Evolutionary conservation across 2,888 invertebrate genomes (phyloP), one percentile per base, ranked within the genome.

Genomic region (Mythimna pallens): DNA sequence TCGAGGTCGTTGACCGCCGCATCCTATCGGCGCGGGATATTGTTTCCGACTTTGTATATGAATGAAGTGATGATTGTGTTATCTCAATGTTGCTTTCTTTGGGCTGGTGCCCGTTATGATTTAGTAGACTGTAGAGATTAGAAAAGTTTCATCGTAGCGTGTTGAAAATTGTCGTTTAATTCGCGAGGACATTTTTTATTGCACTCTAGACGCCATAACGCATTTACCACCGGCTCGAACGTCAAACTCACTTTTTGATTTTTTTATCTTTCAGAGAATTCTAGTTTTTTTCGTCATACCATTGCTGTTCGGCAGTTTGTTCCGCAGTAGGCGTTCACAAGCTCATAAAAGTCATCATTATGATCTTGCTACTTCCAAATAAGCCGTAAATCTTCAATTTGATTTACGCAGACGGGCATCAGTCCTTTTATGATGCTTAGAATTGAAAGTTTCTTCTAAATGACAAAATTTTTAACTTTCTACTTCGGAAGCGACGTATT

Each of bases 1-100:
- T 67, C 75, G 78, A 75, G 86, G 86, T 82, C 79, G 75, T 66
- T 87, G 85, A 87, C 86, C 86, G 78, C n/a, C 71, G 66, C 75
- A 84, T 86, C 86, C 86, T 86, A 86, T 80, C 68, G 63, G 74
- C 58, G 73, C 80, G 83, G 83, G 77, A 83, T 81, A 84, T 81
- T 82, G 81, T 84, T 86, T 86, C 86, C 82, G 84, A 81, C 78
- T 76, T 76, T 30, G 25, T 71, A 68, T 80, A 73, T 75, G 66
- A 81, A 76, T 78, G 71, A 73, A 65, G 72, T 65, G 69, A 74
- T 61, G 58, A 63, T 65, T 73, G 36, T 70, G 25, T 71, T 71
- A 71, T 79, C 75, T 70, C 5, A 62, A 22, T 55, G 43, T 61
- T n/a, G 14, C 20, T 63, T 55, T 68, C 1, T 43, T 73, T 57